phyloP scores from a whole-genome alignment of 1,140 invertebrate genomes.

The Lepidurus packardi region DNA sequence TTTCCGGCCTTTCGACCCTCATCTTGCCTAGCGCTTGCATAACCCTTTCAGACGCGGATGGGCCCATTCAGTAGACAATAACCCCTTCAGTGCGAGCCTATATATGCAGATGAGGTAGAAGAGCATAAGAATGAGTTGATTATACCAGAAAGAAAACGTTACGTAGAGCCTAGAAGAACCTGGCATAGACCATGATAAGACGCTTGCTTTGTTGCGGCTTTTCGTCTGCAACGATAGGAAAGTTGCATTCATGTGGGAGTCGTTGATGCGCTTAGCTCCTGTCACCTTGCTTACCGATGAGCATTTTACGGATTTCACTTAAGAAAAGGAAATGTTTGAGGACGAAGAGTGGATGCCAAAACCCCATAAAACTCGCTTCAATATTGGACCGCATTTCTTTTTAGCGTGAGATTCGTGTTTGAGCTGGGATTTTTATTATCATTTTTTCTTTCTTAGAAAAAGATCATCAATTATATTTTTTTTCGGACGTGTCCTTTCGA shows the following conservation, averaged over 20 bases:
- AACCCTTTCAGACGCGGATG: slow-evolving; percentile 20
- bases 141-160: slow-evolving; percentile 19
- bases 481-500: background rate
- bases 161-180: background rate
- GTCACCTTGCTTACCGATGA: background rate
- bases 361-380: no score
- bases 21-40: background rate
- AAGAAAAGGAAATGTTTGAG: no score
- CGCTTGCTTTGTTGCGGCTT: background rate
- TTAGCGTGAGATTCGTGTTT: slow-evolving; percentile 6
- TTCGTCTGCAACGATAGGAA: background rate
- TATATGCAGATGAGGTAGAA: slow-evolving; percentile 3
- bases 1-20: slow-evolving; percentile 20
- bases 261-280: background rate
- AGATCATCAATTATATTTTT: background rate
- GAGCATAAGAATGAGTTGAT: slow-evolving; percentile 22
- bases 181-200: background rate
- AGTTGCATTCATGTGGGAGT: background rate
- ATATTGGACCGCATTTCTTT: background rate
- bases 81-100: slow-evolving; percentile 7
- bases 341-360: no score
- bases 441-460: background rate
- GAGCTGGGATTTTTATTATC: background rate
- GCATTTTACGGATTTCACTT: no score
- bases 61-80: slow-evolving; percentile 21